These are phyloP conservation scores for Drosophila mayaguana DNA, from an alignment of 2,888 invertebrate species.

Conservation along the genomic window DNA sequence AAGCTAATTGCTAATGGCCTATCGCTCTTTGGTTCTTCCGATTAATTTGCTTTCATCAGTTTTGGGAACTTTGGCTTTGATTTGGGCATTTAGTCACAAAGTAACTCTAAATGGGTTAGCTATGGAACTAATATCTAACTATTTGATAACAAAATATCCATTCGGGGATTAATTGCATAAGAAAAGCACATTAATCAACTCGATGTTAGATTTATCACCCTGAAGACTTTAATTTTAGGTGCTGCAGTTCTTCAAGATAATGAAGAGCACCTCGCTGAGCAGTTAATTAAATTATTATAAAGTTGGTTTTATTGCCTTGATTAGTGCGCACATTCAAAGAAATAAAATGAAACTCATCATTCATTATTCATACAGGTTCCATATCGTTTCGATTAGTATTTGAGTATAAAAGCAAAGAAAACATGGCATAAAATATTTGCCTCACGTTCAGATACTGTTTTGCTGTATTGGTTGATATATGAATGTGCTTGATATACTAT, in stretches of 20 bases:
- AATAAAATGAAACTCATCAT: not conserved
- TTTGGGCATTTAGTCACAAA: constrained; percentile 34
- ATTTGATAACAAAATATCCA: not conserved
- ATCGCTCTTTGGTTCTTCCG: constrained; percentile 26
- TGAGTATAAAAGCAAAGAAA: not conserved
- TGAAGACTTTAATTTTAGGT: not conserved
- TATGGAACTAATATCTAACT: constrained; percentile 10
- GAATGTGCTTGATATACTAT: constrained; percentile 39
- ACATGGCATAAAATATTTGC: constrained; percentile 16
- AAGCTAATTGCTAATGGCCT: constrained; percentile 29
- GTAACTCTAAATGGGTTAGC: constrained; percentile 19
- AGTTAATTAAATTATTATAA: constrained; percentile 1
- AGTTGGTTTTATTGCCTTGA: constrained; percentile 1
- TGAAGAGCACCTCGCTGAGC: no score
- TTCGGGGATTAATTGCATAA: not conserved
- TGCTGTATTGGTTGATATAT: constrained; percentile 37
- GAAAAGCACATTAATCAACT: not conserved
- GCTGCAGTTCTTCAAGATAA: not conserved
- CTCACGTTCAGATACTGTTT: constrained; percentile 34
- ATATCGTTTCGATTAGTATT: constrained; percentile 10
- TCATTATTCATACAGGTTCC: not conserved
- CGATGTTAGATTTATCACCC: not conserved
- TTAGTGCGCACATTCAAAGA: not conserved
- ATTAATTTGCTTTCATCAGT: constrained; percentile 61
- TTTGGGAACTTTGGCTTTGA: constrained; percentile 55